Conservation (phyloP, 2,797 vertebrate genomes). For the Melanotaenia parkinsoni region DNA sequence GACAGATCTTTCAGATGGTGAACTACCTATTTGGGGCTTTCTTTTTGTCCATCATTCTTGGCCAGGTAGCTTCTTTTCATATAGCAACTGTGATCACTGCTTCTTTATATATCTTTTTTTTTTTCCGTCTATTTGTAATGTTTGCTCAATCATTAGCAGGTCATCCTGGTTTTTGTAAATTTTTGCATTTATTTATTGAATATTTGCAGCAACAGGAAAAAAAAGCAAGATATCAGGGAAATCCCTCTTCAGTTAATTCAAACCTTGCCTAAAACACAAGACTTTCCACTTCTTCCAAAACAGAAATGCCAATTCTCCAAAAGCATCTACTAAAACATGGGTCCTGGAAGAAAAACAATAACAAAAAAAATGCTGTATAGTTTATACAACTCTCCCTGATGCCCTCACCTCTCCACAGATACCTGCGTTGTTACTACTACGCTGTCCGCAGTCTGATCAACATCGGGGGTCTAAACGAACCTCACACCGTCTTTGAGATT, state of each 20-base stretch:
- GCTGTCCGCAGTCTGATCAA: slow-evolving; percentile 93
- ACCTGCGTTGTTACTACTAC: slow-evolving; percentile 93
- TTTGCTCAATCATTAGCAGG: not conserved
- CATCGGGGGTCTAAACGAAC: slow-evolving; percentile 92
- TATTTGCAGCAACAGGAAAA: not conserved
- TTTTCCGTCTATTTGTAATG: not conserved
- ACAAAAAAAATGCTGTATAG: not conserved
- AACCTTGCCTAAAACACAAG: not conserved
- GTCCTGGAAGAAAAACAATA: too few relatives aligned
- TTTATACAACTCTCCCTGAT: slow-evolving; percentile 26
- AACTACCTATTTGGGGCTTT: slow-evolving; percentile 85
- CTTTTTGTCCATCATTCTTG: slow-evolving; percentile 82
- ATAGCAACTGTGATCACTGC: not conserved
- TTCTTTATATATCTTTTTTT: slow-evolving; percentile 2
- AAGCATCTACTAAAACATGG: too few relatives aligned
- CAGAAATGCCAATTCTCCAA: not conserved
- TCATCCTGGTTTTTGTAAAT: not conserved
- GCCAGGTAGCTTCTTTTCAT: slow-evolving; percentile 73
- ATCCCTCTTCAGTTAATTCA: not conserved
- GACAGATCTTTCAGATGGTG: slow-evolving; percentile 85
- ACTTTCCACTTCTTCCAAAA: not conserved
- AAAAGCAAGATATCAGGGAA: slow-evolving; percentile 30
- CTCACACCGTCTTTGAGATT: slow-evolving; percentile 90
- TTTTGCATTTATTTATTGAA: not conserved
- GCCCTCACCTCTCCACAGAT: slow-evolving; percentile 84